These are phyloP conservation scores for Mormyrops boulengeri DNA, from an alignment of 2,797 vertebrate genomes.

Conservation along the genomic window DNA sequence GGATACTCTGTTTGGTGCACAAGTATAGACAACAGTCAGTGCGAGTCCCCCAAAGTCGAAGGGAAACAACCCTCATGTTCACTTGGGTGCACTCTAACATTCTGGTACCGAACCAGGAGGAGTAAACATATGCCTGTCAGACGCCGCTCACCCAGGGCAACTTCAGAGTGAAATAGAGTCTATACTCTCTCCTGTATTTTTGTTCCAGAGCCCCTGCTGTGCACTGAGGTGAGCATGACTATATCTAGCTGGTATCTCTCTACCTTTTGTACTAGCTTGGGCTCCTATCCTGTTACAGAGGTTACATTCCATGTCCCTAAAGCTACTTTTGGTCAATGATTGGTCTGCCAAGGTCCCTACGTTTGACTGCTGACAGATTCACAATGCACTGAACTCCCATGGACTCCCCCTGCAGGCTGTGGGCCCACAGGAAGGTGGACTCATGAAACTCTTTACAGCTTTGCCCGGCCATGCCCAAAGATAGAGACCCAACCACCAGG, in stretches of 20 bases:
- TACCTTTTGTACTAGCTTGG: not conserved
- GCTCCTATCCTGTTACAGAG: not conserved
- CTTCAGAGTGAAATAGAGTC: not conserved
- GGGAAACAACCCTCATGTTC: not conserved
- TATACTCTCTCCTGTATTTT: not conserved
- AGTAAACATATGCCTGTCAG: not conserved
- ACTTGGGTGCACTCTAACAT: not conserved
- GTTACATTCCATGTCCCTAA: not conserved
- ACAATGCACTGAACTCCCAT: not conserved
- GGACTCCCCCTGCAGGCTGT: not conserved
- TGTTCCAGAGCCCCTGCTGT: not conserved
- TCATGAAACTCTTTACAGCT: not conserved
- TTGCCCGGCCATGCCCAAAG: not conserved
- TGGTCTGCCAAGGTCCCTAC: not conserved
- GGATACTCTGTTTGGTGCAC: not conserved
- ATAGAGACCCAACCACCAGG: not conserved
- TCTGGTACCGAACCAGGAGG: not conserved
- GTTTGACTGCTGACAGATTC: not conserved
- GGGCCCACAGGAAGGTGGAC: not conserved
- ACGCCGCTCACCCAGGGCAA: not conserved
- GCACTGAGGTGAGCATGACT: not conserved
- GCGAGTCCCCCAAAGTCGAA: not conserved
- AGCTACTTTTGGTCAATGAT: not conserved
- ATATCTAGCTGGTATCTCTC: not conserved
- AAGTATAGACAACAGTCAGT: not conserved